phyloP scores from a whole-genome alignment of 2,113 vertebrate species.

The Corythoichthys haematopterus region DNA sequence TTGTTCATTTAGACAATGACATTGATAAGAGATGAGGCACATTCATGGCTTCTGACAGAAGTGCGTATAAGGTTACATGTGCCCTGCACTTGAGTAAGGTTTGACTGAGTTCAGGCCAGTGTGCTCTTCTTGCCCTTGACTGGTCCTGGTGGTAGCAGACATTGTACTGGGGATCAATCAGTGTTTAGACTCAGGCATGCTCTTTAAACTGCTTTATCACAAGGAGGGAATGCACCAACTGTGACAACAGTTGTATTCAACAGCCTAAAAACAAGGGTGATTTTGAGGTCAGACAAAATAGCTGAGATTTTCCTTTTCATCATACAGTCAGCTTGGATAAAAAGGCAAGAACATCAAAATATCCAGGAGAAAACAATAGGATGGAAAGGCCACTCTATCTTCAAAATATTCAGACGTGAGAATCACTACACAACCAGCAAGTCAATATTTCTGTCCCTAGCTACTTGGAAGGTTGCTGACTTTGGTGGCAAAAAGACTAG shows the following conservation, averaged over 20 bases:
- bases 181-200: conserved; percentile 39
- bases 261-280: conserved; percentile 7
- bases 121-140: conserved; percentile 32
- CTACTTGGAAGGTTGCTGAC: background rate
- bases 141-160: conserved; percentile 30
- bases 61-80: conserved; percentile 55
- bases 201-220: conserved; percentile 35
- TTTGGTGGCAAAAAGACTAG: background rate
- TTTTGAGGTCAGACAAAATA: conserved; percentile 26
- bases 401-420: background rate
- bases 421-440: background rate
- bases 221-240: conserved; percentile 22
- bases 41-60: conserved; percentile 49
- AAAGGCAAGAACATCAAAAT: background rate
- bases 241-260: conserved; percentile 8
- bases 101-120: conserved; percentile 32
- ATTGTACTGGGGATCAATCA: conserved; percentile 47
- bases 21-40: conserved; percentile 58
- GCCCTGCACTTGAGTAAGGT: conserved; percentile 22
- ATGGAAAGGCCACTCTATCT: background rate
- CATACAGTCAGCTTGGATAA: background rate
- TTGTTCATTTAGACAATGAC: conserved; percentile 69
- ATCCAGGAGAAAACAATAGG: background rate
- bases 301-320: background rate
- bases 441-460: background rate